These are phyloP conservation scores for Thelaira solivaga DNA, from an alignment of 2,888 invertebrate genomes.

Conservation along the genomic window DNA sequence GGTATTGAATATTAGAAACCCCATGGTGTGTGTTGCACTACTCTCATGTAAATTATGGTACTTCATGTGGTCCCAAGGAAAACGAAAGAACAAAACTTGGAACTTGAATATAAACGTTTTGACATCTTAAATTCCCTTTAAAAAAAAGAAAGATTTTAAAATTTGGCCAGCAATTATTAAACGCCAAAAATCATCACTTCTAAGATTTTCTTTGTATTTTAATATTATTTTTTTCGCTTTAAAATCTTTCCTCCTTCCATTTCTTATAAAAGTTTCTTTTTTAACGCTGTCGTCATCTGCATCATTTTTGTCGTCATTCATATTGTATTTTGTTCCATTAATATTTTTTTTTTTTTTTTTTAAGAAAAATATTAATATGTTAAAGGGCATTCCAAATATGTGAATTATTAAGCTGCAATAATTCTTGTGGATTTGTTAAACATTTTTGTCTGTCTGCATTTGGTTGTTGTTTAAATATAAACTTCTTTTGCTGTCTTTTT, in stretches of 20 bases:
- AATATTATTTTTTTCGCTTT: no score
- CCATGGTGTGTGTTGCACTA: constrained; percentile 58
- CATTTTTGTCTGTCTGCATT: not conserved
- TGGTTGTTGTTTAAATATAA: constrained; percentile 5
- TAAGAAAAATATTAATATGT: constrained; percentile 12
- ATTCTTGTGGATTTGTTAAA: constrained; percentile 7
- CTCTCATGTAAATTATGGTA: constrained; percentile 57
- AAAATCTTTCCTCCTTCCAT: not conserved
- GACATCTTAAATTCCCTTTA: not conserved
- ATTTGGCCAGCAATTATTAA: not conserved
- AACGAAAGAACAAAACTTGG: not conserved
- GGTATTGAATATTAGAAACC: constrained; percentile 58
- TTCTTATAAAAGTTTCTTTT: not conserved
- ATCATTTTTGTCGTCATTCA: constrained; percentile 49
- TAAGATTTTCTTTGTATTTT: constrained; percentile 3
- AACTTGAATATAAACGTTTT: not conserved
- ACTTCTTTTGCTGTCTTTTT: constrained; percentile 29
- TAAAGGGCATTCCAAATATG: constrained; percentile 44
- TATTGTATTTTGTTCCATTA: constrained; percentile 38
- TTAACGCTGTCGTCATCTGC: constrained; percentile 53
- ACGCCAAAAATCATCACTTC: constrained; percentile 35
- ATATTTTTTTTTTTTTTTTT: constrained; percentile 19
- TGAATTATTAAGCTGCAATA: constrained; percentile 20
- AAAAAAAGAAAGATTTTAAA: not conserved
- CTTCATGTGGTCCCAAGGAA: constrained; percentile 49